Conservation (phyloP, 2,888 invertebrate genomes). For the Stramonita haemastoma region DNA sequence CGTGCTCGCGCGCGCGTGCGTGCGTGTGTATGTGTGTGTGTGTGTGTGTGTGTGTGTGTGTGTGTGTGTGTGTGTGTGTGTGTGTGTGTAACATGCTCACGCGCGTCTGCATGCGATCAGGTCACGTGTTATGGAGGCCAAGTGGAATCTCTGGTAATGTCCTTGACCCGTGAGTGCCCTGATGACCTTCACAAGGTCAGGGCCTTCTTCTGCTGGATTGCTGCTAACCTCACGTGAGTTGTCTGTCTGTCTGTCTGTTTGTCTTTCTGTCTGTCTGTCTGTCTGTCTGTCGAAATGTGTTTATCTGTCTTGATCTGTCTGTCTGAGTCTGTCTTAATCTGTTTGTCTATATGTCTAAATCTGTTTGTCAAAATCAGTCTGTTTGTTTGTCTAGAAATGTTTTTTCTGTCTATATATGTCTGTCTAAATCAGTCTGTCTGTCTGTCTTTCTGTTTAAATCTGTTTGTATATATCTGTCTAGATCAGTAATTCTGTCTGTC, state of each 20-base stretch:
- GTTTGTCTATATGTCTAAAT: not conserved
- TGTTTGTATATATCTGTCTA: no score
- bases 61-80: not conserved
- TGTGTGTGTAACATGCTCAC: not conserved
- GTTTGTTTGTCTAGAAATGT: no score
- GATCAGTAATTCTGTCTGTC: no score
- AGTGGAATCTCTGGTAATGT: not conserved
- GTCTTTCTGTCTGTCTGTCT: not conserved
- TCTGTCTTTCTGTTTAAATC: no score
- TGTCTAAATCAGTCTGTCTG: no score
- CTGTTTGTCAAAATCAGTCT: not conserved
- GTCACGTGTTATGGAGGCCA: not conserved
- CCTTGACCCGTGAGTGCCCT: not conserved
- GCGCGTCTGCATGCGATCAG: not conserved
- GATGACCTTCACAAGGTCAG: slow-evolving; percentile 24
- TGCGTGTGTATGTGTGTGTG: not conserved
- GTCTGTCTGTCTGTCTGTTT: not conserved
- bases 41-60: not conserved
- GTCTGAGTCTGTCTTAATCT: not conserved
- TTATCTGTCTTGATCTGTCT: not conserved
- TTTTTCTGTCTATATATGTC: no score
- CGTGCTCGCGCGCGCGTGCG: not conserved
- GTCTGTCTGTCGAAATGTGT: not conserved
- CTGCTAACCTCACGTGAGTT: slow-evolving; percentile 11
- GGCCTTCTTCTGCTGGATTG: slow-evolving; percentile 31